These are phyloP conservation scores for Vultur gryphus DNA, from an alignment of 2,797 vertebrate genomes.

Conservation along the genomic window DNA sequence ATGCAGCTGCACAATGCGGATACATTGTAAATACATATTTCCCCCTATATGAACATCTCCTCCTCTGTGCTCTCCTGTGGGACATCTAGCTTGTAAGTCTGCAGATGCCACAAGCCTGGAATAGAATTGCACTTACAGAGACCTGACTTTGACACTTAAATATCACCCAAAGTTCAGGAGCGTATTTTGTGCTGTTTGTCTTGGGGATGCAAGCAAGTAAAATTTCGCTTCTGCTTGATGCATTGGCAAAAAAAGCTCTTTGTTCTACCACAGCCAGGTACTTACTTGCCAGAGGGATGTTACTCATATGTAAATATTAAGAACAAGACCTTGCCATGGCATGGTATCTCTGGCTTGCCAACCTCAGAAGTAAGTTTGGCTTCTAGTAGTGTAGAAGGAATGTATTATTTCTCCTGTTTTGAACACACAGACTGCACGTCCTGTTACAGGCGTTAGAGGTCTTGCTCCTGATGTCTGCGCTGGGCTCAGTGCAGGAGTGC, in stretches of 20 bases:
- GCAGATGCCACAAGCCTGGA: not conserved
- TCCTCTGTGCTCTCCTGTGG: not conserved
- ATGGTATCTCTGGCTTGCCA: not conserved
- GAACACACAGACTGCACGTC: not conserved
- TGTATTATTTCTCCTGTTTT: not conserved
- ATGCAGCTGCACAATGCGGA: not conserved
- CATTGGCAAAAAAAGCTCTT: not conserved
- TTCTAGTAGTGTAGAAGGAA: not conserved
- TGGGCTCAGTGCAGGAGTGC: not conserved
- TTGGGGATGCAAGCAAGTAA: not conserved
- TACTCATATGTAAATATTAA: not conserved
- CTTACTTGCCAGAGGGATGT: not conserved
- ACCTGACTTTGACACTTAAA: not conserved
- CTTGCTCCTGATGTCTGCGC: rapidly evolving
- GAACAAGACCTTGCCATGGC: not conserved
- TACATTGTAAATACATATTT: not conserved
- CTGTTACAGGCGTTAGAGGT: not conserved
- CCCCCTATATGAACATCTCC: not conserved
- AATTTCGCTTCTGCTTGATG: not conserved
- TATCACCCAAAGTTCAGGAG: not conserved
- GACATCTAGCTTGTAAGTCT: conserved; percentile 2
- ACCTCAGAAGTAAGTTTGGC: not conserved
- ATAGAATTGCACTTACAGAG: not conserved
- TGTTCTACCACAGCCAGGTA: not conserved
- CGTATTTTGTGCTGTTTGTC: not conserved